These are phyloP conservation scores for Peromyscus maniculatus DNA, from an alignment of 2,113 vertebrate genomes.

Conservation along the genomic window DNA sequence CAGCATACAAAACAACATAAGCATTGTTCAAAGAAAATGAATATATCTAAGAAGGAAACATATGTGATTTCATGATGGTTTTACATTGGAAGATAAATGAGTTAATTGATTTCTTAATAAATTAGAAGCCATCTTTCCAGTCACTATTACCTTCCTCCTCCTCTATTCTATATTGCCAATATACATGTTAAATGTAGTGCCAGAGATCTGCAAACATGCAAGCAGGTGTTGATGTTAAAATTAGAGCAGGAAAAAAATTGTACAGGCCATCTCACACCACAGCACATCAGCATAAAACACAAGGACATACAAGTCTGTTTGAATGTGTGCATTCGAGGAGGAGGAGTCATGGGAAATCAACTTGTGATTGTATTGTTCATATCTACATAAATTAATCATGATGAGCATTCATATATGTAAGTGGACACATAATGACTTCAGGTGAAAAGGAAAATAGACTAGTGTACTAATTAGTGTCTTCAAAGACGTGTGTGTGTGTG, in stretches of 20 bases:
- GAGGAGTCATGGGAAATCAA: conserved; percentile 3
- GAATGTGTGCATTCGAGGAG: neutral
- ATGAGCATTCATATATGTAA: neutral
- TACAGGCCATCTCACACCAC: conserved; percentile 47
- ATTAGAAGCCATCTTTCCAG: neutral
- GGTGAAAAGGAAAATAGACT: neutral
- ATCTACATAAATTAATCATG: conserved; percentile 32
- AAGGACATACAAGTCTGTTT: neutral
- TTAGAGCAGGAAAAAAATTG: conserved; percentile 66
- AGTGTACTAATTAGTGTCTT: neutral
- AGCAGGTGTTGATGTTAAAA: conserved; percentile 74
- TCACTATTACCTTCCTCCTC: neutral
- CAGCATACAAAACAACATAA: conserved; percentile 22
- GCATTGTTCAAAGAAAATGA: neutral
- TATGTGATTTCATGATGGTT: neutral
- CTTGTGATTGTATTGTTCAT: conserved; percentile 19
- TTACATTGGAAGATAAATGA: neutral
- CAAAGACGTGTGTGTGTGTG: neutral
- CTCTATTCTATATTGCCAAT: conserved; percentile 36
- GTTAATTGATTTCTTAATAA: conserved; percentile 10
- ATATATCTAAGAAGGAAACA: conserved; percentile 6
- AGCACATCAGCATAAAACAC: conserved; percentile 58
- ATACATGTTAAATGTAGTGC: conserved; percentile 43
- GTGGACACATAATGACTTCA: neutral
- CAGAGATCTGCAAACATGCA: conserved; percentile 46